Percentiles rank a stretch among this genome's conserved stretches.
Evolutionary conservation across 2,888 invertebrate genomes (phyloP).

Genomic region (Linnaemya vulpina): DNA sequence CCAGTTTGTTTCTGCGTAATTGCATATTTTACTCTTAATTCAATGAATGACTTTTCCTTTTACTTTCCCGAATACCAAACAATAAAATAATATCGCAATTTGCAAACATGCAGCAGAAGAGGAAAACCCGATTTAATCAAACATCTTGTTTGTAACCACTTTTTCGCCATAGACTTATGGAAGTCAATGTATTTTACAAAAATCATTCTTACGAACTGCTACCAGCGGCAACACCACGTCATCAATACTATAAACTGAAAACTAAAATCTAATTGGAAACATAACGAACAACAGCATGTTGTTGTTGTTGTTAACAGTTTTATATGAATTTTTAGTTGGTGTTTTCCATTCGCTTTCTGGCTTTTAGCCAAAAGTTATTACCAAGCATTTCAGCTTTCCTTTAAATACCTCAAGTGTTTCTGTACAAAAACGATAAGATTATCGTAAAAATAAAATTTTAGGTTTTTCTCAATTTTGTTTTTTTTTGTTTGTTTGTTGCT

Average conservation of each 20-base stretch:
- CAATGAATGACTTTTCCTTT: neutral
- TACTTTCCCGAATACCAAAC: neutral
- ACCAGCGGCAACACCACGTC: neutral
- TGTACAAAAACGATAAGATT: constrained; percentile 45
- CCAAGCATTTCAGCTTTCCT: constrained; percentile 23
- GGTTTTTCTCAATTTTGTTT: too few relatives aligned
- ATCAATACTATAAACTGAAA: constrained; percentile 27
- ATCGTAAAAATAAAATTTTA: constrained; percentile 27
- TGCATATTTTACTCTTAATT: neutral
- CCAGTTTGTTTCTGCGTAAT: too few relatives aligned
- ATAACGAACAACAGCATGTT: constrained; percentile 27
- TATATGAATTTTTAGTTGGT: constrained; percentile 29
- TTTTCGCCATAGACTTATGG: neutral
- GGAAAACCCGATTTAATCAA: constrained; percentile 19
- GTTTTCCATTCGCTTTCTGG: constrained; percentile 47
- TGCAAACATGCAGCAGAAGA: neutral
- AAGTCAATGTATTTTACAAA: constrained; percentile 17
- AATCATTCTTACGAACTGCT: constrained; percentile 19
- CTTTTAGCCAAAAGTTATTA: constrained; percentile 61
- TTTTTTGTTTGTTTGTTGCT: constrained; percentile 14
- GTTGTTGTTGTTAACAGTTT: constrained; percentile 47
- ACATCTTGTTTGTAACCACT: constrained; percentile 39
- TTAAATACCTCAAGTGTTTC: constrained; percentile 46
- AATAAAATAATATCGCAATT: constrained; percentile 1
- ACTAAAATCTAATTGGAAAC: constrained; percentile 16